These are phyloP conservation scores for Nephotettix cincticeps DNA, from an alignment of 1,140 invertebrate species.

Conservation along the genomic window DNA sequence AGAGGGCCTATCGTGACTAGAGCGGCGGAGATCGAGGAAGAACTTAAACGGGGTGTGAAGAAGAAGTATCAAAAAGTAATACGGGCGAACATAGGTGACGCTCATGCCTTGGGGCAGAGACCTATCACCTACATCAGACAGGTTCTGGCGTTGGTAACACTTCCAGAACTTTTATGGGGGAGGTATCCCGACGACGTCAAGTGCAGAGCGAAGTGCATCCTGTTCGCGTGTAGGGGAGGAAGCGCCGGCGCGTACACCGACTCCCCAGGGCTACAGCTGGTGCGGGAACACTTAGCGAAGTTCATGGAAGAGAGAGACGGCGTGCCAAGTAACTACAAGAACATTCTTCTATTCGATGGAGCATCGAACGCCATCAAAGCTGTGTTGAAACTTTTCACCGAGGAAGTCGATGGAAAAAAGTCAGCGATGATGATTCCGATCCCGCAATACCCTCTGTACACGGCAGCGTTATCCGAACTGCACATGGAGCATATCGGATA, in stretches of 20 bases:
- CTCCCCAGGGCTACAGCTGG: background rate
- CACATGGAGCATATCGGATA: conserved; percentile 82
- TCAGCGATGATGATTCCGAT: conserved; percentile 94
- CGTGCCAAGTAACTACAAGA: background rate
- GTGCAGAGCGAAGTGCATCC: background rate
- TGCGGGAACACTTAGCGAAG: background rate
- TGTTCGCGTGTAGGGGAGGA: background rate
- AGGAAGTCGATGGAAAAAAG: conserved; percentile 52
- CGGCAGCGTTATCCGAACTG: conserved; percentile 85
- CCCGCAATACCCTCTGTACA: conserved; percentile 98
- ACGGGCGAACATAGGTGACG: conserved; percentile 97
- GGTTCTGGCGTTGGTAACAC: background rate
- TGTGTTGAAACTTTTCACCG: conserved; percentile 59
- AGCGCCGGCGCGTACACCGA: background rate
- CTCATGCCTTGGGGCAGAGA: conserved; percentile 95
- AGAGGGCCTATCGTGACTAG: conserved; percentile 91
- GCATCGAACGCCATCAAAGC: conserved; percentile 51
- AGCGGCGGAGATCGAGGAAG: conserved; percentile 80
- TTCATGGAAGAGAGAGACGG: background rate
- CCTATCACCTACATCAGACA: conserved; percentile 68
- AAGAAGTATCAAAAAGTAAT: conserved; percentile 96
- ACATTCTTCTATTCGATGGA: background rate
- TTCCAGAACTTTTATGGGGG: background rate
- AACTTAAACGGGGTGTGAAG: conserved; percentile 74
- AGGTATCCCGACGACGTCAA: background rate